Base-by-base conservation (phyloP, 2,888 invertebrate genomes). In the Drosophila parthenogenetica region DNA sequence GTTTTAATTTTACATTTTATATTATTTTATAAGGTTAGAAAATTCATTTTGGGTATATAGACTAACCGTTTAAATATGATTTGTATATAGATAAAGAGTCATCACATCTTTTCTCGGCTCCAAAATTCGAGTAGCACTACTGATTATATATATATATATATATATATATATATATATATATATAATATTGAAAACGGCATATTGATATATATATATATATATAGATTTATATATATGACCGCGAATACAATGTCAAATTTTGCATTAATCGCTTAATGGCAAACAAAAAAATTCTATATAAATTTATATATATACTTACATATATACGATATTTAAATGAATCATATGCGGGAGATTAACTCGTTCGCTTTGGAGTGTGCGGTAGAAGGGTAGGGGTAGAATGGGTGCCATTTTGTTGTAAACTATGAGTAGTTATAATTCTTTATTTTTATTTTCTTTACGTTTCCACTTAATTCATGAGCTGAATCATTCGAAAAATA, bases 271-370 rank as follows among this genome's bases (percentile, higher is more conserved):
- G 39, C 39, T n/a, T 39, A 13, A 39, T 1, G 7, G 37, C n/a
- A 7, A 25, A 25, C 5, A 25, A 5, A 22, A 22, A 4, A 22
- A 22, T 22, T 22, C 29, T 29, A 5, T 29, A 29, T 29, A 29
- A 8, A 29, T 2, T 5, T 29, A 29, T 8, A 8, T 5, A 19
- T 19, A 32, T 49, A 35, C 35, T 17, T 16, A 32, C 29, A 22
- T 29, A 48, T 16, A 32, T 49, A 32, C 16, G 29, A 32, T 16
- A 49, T 14, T 32, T 5, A 16, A n/a, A 13, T 49, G 48, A 49
- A 10, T 49, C 32, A 49, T 49, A 32, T 49, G 48, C 13, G 32
- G 48, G 29, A 32, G 32, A 32, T 29, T 49, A 49, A 32, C 14
- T 14, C 29, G 29, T 29, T 29, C 29, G 29, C 29, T 29, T 2